phyloP scores from a whole-genome alignment of 2,113 vertebrate genomes.

The Labeo catla region DNA sequence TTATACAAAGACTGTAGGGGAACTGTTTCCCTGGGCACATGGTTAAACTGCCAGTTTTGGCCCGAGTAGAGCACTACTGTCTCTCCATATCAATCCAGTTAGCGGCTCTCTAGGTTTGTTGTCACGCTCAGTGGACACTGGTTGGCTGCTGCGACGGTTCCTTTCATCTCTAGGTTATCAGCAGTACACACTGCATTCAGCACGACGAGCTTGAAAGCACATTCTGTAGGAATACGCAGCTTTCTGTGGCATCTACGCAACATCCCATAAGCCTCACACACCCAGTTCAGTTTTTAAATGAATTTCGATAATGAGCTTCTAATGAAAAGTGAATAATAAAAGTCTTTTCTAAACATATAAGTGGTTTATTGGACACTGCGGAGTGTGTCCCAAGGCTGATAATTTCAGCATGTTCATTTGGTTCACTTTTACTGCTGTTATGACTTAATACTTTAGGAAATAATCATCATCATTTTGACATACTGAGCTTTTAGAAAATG shows the following conservation, averaged over 20 bases:
- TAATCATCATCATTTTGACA: background rate
- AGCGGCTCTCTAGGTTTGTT: conserved; percentile 13
- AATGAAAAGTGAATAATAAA: background rate
- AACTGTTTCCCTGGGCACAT: conserved; percentile 7
- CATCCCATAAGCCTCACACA: background rate
- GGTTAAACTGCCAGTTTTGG: background rate
- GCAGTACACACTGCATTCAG: conserved; percentile 11
- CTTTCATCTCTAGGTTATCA: conserved; percentile 16
- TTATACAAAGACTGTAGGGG: background rate
- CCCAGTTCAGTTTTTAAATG: background rate
- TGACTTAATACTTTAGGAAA: background rate
- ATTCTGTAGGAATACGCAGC: background rate
- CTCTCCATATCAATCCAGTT: conserved; percentile 26
- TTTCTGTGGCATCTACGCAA: background rate
- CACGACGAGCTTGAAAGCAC: conserved; percentile 6
- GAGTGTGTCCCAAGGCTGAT: background rate
- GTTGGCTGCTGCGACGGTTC: background rate
- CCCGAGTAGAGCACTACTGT: background rate
- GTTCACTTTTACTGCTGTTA: background rate
- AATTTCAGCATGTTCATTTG: background rate
- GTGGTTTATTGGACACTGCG: background rate
- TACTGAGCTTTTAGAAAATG: background rate
- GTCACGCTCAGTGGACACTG: conserved; percentile 4
- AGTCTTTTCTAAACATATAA: background rate
- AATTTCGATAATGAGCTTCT: conserved; percentile 9